Evolutionary conservation across 1,140 invertebrate genomes (phyloP).

Genomic region (Caenorhabditis remanei): DNA sequence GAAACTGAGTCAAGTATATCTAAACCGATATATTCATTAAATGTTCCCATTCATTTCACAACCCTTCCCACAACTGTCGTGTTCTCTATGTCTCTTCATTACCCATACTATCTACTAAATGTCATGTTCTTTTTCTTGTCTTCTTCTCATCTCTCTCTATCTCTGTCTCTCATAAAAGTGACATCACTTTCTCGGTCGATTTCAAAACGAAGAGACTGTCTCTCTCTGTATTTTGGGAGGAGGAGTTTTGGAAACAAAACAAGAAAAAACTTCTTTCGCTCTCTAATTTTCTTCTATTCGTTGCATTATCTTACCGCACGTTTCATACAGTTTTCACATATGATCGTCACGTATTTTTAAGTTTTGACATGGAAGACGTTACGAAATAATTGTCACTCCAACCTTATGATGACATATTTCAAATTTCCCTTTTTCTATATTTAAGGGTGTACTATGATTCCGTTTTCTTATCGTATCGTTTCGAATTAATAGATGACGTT

Average conservation of each 20-base stretch:
- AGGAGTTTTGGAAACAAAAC: slow-evolving; percentile 12
- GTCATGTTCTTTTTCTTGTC: slow-evolving; percentile 31
- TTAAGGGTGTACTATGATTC: not conserved
- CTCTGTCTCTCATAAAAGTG: slow-evolving; percentile 29
- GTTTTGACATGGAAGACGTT: not conserved
- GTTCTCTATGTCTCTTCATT: slow-evolving; percentile 3
- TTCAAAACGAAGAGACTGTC: slow-evolving; percentile 42
- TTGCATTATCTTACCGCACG: not conserved
- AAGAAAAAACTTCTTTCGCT: slow-evolving; percentile 12
- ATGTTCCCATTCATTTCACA: slow-evolving; percentile 32
- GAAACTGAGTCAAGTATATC: not conserved
- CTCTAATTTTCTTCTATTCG: not conserved
- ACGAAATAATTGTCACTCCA: slow-evolving; percentile 32
- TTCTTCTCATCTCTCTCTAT: not conserved
- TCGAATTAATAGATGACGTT: not conserved
- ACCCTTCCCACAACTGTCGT: slow-evolving; percentile 9
- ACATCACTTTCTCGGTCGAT: slow-evolving; percentile 53
- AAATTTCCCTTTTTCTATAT: not conserved
- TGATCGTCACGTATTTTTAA: not conserved
- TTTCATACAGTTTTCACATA: slow-evolving; percentile 8
- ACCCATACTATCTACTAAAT: slow-evolving; percentile 5
- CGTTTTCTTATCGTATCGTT: not conserved
- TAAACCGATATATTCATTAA: too few relatives aligned
- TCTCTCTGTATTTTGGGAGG: not conserved
- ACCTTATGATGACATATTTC: slow-evolving; percentile 33